A percentile compares a stretch with the other conserved stretches of the same genome.
These are phyloP conservation scores for Echinops telfairi DNA, from an alignment of 2,113 vertebrate genomes.

Conservation along the genomic window DNA sequence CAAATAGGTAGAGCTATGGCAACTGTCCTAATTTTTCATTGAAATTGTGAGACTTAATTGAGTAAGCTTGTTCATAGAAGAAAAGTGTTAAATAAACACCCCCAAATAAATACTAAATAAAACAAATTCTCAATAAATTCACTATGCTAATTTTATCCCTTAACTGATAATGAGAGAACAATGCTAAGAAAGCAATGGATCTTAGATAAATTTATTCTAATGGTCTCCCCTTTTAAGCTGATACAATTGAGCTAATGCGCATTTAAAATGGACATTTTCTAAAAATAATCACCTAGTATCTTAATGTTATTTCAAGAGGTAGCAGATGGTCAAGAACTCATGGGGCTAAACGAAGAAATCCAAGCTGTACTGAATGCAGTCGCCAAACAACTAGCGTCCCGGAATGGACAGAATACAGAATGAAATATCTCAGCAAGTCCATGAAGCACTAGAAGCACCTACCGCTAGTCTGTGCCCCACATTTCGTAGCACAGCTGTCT, in stretches of 20 bases:
- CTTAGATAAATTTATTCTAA: background rate
- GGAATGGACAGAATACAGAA: too few relatives aligned
- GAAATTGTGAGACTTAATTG: background rate
- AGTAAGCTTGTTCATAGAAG: background rate
- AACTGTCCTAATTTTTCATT: background rate
- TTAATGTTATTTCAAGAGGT: background rate
- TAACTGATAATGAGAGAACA: background rate
- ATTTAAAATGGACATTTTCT: slow-evolving; percentile 16
- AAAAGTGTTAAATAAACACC: background rate
- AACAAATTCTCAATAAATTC: background rate
- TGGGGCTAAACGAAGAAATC: too few relatives aligned
- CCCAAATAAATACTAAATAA: background rate
- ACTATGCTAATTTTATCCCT: background rate
- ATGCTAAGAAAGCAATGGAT: background rate
- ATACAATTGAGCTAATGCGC: background rate
- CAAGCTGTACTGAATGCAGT: too few relatives aligned
- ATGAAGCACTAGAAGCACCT: too few relatives aligned
- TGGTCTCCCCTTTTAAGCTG: background rate
- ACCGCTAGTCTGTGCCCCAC: too few relatives aligned
- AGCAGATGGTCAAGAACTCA: too few relatives aligned
- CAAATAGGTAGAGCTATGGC: background rate
- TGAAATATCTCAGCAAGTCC: too few relatives aligned
- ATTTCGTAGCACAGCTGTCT: too few relatives aligned
- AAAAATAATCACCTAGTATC: background rate
- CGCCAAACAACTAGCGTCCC: too few relatives aligned